Conservation (phyloP, 2,113 vertebrate species). For the Paratilapia polleni region DNA sequence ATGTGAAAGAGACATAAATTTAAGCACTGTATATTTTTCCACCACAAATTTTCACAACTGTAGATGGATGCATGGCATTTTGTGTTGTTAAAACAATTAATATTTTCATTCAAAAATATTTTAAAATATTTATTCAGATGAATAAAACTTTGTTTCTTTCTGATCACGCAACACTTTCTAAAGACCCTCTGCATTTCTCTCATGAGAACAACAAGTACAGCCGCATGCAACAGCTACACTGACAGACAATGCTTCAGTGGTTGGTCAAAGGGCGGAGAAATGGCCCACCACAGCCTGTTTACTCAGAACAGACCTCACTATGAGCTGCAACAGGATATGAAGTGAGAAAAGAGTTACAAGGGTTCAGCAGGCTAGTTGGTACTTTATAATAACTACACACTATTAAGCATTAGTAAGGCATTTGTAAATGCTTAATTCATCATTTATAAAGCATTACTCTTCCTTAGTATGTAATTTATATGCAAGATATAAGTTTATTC, state of each 20-base stretch:
- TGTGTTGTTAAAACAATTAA: fast-evolving
- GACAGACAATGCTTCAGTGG: fast-evolving
- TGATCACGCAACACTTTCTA: fast-evolving
- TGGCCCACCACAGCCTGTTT: slow-evolving; percentile 5
- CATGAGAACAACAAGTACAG: not conserved
- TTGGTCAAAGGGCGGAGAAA: too few species aligned
- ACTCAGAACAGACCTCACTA: not conserved
- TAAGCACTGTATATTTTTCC: fast-evolving
- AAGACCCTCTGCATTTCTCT: not conserved
- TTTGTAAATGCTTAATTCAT: too few species aligned
- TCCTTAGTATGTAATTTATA: too few species aligned
- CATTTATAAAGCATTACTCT: too few species aligned
- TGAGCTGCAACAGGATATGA: slow-evolving; percentile 11
- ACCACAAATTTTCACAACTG: not conserved
- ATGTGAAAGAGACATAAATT: too few species aligned
- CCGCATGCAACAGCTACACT: not conserved
- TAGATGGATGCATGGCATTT: fast-evolving
- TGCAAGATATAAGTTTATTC: too few species aligned
- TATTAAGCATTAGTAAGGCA: too few species aligned
- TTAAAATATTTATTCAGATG: fast-evolving
- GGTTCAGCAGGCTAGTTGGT: fast-evolving
- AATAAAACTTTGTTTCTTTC: not conserved
- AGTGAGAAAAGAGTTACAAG: not conserved
- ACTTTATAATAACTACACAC: too few species aligned
- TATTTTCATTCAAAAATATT: not conserved